Evolutionary conservation across 2,888 invertebrate genomes (phyloP).

Genomic region (Buathra laborator): DNA sequence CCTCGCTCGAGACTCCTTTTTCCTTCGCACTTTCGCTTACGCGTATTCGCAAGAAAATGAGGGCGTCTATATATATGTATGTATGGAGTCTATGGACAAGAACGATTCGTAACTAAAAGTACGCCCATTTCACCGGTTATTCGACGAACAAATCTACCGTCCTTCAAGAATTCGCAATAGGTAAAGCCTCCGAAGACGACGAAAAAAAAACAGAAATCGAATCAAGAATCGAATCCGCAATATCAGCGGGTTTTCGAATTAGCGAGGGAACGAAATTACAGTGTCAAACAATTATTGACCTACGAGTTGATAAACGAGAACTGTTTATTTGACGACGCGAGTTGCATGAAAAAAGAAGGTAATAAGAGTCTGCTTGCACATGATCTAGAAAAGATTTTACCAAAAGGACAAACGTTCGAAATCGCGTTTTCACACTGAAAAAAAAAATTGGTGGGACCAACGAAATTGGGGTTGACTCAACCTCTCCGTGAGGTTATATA

Average conservation of each 20-base stretch:
- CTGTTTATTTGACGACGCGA: constrained; percentile 25
- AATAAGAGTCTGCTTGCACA: background rate
- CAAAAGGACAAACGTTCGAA: background rate
- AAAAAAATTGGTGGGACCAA: background rate
- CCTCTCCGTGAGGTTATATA: constrained; percentile 8
- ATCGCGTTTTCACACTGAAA: background rate
- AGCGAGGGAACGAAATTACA: constrained; percentile 33
- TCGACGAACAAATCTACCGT: constrained; percentile 20
- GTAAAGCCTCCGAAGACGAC: background rate
- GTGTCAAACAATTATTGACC: constrained; percentile 15
- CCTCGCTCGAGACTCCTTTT: no score
- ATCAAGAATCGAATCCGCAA: no score
- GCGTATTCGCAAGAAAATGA: no score
- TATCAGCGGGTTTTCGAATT: constrained; percentile 37
- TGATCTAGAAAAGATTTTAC: constrained; percentile 2
- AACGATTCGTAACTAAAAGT: constrained; percentile 37
- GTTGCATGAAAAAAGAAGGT: constrained; percentile 22
- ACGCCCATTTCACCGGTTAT: constrained; percentile 8
- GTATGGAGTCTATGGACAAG: background rate
- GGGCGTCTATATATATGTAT: no score
- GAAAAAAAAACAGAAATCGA: background rate
- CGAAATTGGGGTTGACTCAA: constrained; percentile 16
- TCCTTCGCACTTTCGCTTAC: no score
- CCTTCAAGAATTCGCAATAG: background rate
- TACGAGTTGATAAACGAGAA: constrained; percentile 35